A percentile compares a stretch with the other conserved stretches of the same genome.
phyloP scores from a whole-genome alignment of 2,797 vertebrate genomes.

The Gadopsis bispinosus region DNA sequence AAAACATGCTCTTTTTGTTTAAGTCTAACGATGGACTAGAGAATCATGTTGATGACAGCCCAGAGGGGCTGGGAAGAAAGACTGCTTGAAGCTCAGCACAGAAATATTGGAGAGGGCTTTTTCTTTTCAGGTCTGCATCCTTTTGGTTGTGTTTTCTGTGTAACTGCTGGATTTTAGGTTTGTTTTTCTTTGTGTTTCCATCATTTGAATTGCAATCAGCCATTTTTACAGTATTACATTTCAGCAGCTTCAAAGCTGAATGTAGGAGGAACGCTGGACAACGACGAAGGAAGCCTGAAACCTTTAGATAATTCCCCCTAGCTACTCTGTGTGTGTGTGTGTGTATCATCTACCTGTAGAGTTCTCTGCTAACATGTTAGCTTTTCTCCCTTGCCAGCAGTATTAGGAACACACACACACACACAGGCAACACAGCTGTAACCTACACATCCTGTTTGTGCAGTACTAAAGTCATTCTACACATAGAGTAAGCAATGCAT shows the following conservation, averaged over 20 bases:
- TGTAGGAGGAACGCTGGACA: slow-evolving; percentile 45
- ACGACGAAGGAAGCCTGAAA: slow-evolving; percentile 48
- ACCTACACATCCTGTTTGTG: slow-evolving; percentile 56
- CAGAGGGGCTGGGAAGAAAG: slow-evolving; percentile 52
- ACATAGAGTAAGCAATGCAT: slow-evolving; percentile 72
- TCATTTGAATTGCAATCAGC: slow-evolving; percentile 71
- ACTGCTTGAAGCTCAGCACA: slow-evolving; percentile 74
- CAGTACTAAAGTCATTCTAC: slow-evolving; percentile 56
- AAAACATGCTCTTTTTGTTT: slow-evolving; percentile 76
- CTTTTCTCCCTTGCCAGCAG: slow-evolving; percentile 53
- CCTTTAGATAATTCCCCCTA: slow-evolving; percentile 82
- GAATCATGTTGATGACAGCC: slow-evolving; percentile 53
- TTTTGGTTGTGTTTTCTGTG: slow-evolving; percentile 85
- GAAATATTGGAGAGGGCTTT: slow-evolving; percentile 65
- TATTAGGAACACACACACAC: slow-evolving; percentile 66
- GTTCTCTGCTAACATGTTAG: slow-evolving; percentile 78
- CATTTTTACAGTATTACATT: slow-evolving; percentile 66
- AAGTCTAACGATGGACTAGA: slow-evolving; percentile 67
- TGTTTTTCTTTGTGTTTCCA: slow-evolving; percentile 61
- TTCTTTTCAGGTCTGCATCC: slow-evolving; percentile 76
- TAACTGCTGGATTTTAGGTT: slow-evolving; percentile 76
- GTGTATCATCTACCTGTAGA: slow-evolving; percentile 79
- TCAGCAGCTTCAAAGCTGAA: slow-evolving; percentile 75
- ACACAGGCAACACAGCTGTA: slow-evolving; percentile 48
- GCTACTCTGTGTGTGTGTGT: slow-evolving; percentile 63